Conservation (phyloP, 2,888 invertebrate species). For the Amblyjoppa proteus region DNA sequence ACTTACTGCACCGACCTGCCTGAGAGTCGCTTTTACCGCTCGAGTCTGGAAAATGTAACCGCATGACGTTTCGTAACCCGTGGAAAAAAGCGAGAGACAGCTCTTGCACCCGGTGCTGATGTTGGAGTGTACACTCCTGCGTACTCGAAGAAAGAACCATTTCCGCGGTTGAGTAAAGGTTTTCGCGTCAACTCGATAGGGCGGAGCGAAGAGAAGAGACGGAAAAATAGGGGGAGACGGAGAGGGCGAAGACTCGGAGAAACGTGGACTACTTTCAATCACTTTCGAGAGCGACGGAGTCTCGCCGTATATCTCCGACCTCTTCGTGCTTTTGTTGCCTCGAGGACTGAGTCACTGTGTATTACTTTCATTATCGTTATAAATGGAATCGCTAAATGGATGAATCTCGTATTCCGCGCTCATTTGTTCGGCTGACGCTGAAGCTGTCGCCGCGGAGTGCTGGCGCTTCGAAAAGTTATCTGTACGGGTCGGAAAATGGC, state of each 20-base stretch:
- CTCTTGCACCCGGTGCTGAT: constrained; percentile 42
- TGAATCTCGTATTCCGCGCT: constrained; percentile 46
- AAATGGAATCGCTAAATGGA: constrained; percentile 56
- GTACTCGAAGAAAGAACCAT: constrained; percentile 57
- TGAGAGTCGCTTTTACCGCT: constrained; percentile 20
- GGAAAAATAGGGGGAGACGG: constrained; percentile 27
- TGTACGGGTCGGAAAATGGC: constrained; percentile 14
- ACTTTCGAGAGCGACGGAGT: constrained; percentile 35
- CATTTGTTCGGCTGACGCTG: constrained; percentile 37
- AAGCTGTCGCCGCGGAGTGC: not conserved
- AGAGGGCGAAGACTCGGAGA: constrained; percentile 21
- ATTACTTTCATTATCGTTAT: constrained; percentile 35
- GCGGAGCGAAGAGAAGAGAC: constrained; percentile 21
- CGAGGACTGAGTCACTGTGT: constrained; percentile 27
- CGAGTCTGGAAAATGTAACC: constrained; percentile 57
- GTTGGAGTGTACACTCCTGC: constrained; percentile 39
- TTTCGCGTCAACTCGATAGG: constrained; percentile 62
- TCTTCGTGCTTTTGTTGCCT: constrained; percentile 18
- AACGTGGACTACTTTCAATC: constrained; percentile 52
- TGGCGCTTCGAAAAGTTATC: constrained; percentile 15
- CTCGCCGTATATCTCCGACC: constrained; percentile 3
- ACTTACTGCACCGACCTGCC: constrained; percentile 32
- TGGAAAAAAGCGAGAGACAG: constrained; percentile 36
- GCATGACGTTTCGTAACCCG: constrained; percentile 50
- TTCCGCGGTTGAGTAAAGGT: constrained; percentile 57